Evolutionary conservation across 2,113 vertebrate species (phyloP), one percentile per base, ranked within the genome.

Genomic region (Labeo catla): DNA sequence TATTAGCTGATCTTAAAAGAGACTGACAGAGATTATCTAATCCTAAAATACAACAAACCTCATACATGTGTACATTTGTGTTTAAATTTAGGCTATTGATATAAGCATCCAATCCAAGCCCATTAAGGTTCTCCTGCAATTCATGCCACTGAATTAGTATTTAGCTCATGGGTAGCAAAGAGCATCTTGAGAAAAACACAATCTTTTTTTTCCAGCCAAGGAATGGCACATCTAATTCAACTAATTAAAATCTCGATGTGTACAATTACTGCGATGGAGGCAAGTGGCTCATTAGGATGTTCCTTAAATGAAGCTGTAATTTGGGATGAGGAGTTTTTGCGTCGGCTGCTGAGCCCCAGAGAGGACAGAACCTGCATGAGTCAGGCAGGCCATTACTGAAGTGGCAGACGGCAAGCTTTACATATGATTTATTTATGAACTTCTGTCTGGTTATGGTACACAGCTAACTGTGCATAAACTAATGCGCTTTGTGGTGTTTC

Each of bases 341-440:
- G 23, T 68, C 19, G 15, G 12, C 70, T 59, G 61, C 57, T 45
- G 4, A 52, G n/a, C 47, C 80, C 61, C 8, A 34, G 80, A 82
- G 80, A 68, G 23, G 59, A 68, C 59, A 16, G 61, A 76, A 36
- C 63, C 47, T 50, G 61, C 68, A 6, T n/a, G 43, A 39, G 77
- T 70, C 39, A 61, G 66, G 28, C 70, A 68, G 12, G 19, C 54
- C 43, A 65, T 74, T 39, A 79, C 84, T 83, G 36, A 43, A 28
- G 84, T 84, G 84, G 84, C n/a, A 86, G 84, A 81, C 70, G 15
- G 19, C 34, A 59, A 81, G 73, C 65, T 74, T 73, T 88, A 68
- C 21, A 34, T 63, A 66, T 70, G 16, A 86, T 43, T 66, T 54
- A 87, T 57, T 84, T 63, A 86, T 74, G 21, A 79, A 63, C 9